Evolutionary conservation across 2,888 invertebrate genomes (phyloP), one percentile per base, ranked within the genome.

Genomic region (Drosophila buzzatii): DNA sequence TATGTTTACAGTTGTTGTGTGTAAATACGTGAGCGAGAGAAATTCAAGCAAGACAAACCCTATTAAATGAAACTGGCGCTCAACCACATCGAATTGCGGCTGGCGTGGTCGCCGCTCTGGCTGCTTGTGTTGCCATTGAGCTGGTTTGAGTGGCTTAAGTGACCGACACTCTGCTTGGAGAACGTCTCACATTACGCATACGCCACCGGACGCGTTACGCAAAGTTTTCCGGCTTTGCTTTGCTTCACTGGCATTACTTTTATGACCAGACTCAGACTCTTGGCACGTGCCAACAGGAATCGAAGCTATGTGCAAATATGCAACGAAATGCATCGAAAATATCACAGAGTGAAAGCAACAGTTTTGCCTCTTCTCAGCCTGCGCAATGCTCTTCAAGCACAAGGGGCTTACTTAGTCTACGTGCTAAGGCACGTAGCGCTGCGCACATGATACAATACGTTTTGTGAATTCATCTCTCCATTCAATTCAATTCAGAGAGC

Each of bases 381-480:
- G 23, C 23, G 45, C 56, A 59, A 41, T 65, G 60, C 72, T 20
- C 33, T 56, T 49, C 58, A 18, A 10, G 1, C 49, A 18, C 18
- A n/a, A 51, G 18, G 18, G 18, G 49, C 18, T 37, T 33, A n/a
- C 56, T 55, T 23, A 55, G 27, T 35, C 31, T 41, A 42, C 69
- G 60, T 60, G 56, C 53, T 53, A 45, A 39, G 66, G 79, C 85
- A 85, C 85, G 88, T 82, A 79, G 56, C 61, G 20, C 47, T 51
- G 69, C 66, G 76, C 64, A 65, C 76, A 76, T 70, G 65, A 58
- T 76, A 73, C 80, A 64, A 81, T 82, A 78, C 76, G 70, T 78
- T 70, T 49, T 35, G 55, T 55, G 57, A 65, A 67, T 49, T 57
- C 42, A 35, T 59, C 39, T 55, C 37, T 27, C 35, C 55, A 72